phyloP scores from a whole-genome alignment of 2,888 invertebrate species.

The Eulithis prunata region DNA sequence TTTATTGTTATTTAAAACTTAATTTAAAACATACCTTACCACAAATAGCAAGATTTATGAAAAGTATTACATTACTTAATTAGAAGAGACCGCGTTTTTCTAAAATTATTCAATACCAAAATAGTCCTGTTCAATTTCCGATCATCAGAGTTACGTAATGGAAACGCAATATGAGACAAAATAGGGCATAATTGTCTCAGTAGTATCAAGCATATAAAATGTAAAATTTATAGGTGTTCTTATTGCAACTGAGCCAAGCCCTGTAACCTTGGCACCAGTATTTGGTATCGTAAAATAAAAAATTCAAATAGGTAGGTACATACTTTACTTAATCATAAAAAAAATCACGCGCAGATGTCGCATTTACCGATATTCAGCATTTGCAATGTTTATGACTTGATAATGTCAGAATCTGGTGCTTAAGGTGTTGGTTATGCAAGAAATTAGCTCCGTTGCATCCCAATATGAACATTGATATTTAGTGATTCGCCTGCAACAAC shows the following conservation, averaged over 20 bases:
- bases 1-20: neutral
- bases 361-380: neutral
- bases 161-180: slow-evolving; percentile 43
- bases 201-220: slow-evolving; percentile 56
- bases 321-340: neutral
- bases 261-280: slow-evolving; percentile 13
- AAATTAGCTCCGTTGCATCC: slow-evolving; percentile 53
- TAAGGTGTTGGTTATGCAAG: slow-evolving; percentile 63
- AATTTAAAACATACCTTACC: too few species aligned
- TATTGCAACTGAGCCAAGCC: slow-evolving; percentile 53
- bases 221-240: slow-evolving; percentile 60
- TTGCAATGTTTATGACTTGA: neutral
- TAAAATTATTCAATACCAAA: slow-evolving; percentile 7
- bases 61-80: neutral
- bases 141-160: slow-evolving; percentile 40
- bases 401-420: slow-evolving; percentile 9
- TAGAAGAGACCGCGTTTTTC: too few species aligned
- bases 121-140: slow-evolving; percentile 11
- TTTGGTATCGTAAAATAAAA: neutral
- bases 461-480: slow-evolving; percentile 49
- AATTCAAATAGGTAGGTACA: neutral
- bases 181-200: slow-evolving; percentile 53
- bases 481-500: slow-evolving; percentile 51
- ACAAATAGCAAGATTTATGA: neutral
- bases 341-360: neutral